Evolutionary conservation across 1,140 invertebrate species (phyloP).

Genomic region (Drosophila funebris): DNA sequence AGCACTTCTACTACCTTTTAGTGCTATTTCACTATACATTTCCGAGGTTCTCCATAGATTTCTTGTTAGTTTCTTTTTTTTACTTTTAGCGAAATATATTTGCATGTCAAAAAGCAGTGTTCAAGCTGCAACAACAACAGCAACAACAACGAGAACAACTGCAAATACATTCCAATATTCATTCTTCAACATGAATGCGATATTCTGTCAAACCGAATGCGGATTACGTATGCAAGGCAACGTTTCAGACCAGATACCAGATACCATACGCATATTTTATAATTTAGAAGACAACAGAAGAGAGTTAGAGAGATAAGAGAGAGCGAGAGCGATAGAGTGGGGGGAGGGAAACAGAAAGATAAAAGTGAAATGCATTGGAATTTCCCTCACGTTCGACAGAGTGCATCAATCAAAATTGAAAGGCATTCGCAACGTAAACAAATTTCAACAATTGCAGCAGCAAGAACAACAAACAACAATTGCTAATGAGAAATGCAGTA

Average conservation of each 20-base stretch:
- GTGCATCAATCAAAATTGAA: constrained; percentile 75
- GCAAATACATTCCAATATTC: constrained; percentile 30
- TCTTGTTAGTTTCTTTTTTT: constrained; percentile 10
- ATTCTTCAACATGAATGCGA: constrained; percentile 41
- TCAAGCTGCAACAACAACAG: constrained; percentile 17
- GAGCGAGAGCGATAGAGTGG: background rate
- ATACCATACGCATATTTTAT: constrained; percentile 45
- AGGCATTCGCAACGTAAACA: constrained; percentile 57
- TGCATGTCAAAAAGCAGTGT: constrained; percentile 58
- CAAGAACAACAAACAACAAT: background rate
- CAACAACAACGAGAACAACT: constrained; percentile 12
- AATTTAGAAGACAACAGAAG: constrained; percentile 32
- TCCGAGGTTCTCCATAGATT: constrained; percentile 2
- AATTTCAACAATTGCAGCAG: constrained; percentile 49
- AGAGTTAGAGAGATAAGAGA: background rate
- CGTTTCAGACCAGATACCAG: constrained; percentile 26
- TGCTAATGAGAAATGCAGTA: constrained; percentile 14
- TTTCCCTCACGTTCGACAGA: constrained; percentile 63
- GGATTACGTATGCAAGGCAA: constrained; percentile 64
- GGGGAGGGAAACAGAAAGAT: constrained; percentile 33
- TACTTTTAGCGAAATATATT: constrained; percentile 49
- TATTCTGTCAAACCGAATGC: constrained; percentile 63
- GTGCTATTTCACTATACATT: constrained; percentile 38
- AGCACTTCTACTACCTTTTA: background rate
- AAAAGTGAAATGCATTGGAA: constrained; percentile 71